phyloP scores from a whole-genome alignment of 2,888 invertebrate species.

The Aleiodes testaceus region DNA sequence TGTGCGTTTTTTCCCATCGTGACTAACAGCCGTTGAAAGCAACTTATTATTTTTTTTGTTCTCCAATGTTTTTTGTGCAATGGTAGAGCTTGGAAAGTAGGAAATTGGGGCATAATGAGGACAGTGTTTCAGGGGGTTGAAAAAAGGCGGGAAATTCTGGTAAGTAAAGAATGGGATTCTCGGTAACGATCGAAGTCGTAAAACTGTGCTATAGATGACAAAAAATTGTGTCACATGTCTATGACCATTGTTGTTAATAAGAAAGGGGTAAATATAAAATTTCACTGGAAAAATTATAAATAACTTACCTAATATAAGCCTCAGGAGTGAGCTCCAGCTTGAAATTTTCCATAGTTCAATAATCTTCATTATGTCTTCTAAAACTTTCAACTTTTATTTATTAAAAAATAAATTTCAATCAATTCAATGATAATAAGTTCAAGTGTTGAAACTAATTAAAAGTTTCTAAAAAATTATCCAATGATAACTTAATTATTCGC shows the following conservation, averaged over 20 bases:
- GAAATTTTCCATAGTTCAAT: conserved; percentile 49
- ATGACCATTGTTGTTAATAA: not conserved
- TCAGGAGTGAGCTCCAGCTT: conserved; percentile 48
- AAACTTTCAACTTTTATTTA: not conserved
- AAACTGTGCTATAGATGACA: not conserved
- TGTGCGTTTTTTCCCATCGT: conserved; percentile 1
- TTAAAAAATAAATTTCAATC: not conserved
- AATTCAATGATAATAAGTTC: not conserved
- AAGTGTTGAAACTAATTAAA: conserved; percentile 7
- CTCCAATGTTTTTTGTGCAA: not conserved
- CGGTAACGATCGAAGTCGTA: conserved; percentile 13
- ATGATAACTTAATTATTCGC: conserved; percentile 8
- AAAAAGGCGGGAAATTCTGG: not conserved
- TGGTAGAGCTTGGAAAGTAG: not conserved
- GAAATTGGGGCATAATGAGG: not conserved
- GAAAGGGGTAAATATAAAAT: too few species aligned
- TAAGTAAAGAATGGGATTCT: conserved; percentile 6
- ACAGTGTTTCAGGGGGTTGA: not conserved
- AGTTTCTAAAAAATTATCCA: not conserved
- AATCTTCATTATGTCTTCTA: conserved; percentile 15
- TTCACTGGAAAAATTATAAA: too few species aligned
- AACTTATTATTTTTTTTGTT: too few species aligned
- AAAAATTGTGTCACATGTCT: conserved; percentile 6
- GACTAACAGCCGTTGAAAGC: not conserved
- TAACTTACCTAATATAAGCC: conserved; percentile 49